These are phyloP conservation scores for Diabrotica undecimpunctata DNA, from an alignment of 1,140 invertebrate genomes.

Conservation along the genomic window DNA sequence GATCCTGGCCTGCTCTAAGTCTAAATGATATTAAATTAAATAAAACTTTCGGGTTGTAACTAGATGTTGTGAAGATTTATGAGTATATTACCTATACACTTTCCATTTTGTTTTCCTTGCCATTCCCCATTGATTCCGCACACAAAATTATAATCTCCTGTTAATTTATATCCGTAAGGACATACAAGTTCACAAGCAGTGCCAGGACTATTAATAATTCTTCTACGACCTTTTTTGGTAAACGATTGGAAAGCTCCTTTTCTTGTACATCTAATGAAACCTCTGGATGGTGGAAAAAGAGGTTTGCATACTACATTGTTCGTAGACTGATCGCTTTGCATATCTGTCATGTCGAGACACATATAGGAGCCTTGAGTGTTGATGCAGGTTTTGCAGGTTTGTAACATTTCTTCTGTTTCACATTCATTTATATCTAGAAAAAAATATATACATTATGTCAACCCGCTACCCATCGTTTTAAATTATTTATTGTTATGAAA, in stretches of 20 bases:
- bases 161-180: conserved; percentile 14
- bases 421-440: conserved; percentile 36
- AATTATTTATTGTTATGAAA: too few species aligned
- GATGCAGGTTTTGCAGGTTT: conserved; percentile 25
- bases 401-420: conserved; percentile 19
- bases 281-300: conserved; percentile 20
- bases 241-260: conserved; percentile 16
- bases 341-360: conserved; percentile 8
- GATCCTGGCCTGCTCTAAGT: too few species aligned
- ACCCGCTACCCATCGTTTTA: too few species aligned
- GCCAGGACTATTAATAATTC: conserved; percentile 23
- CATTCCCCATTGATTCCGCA: conserved; percentile 23
- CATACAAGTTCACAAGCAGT: conserved; percentile 14
- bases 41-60: too few species aligned
- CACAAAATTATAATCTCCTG: conserved; percentile 14
- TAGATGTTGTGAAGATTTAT: too few species aligned
- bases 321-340: conserved; percentile 19
- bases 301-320: conserved; percentile 18
- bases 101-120: conserved; percentile 17
- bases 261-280: conserved; percentile 25
- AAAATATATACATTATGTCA: background rate
- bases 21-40: too few species aligned
- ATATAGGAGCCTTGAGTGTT: conserved; percentile 32
- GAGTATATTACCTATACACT: conserved; percentile 18
- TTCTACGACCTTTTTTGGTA: conserved; percentile 9